Base-by-base conservation (phyloP, 2,797 vertebrate species). In the Lithobates pipiens region DNA sequence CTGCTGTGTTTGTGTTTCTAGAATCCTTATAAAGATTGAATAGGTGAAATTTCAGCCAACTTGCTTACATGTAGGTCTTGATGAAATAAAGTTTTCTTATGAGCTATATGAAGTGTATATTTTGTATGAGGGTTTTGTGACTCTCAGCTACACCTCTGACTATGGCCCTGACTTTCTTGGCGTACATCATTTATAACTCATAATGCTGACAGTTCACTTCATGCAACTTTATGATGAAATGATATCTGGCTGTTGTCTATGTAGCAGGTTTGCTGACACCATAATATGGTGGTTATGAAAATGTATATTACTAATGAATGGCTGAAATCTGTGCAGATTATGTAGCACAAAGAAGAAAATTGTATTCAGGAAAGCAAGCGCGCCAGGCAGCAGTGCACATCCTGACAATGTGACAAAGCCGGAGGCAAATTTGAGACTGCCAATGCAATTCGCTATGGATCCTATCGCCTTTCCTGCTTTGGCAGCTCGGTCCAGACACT, bases 401-500 rank as follows among this genome's bases (percentile, higher is more conserved):
- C 78, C 76, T 87, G 85, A 87, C 80, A 87, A 57, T 78, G 68
- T 87, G 85, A 87, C 85, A 87, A 80, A 87, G 80, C 85, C 85
- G 74, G 75, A 86, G 85, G 85, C 85, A 86, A 86, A 87, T 83
- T 74, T 78, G 73, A 83, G 46, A 73, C 76, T 87, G 86, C 81
- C 81, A 87, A 80, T 75, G 71, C 81, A 87, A 87, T 87, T 87
- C 76, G 86, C 81, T 78, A 87, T 79, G 81, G 86, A 79, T 82
- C 75, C 80, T 86, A 73, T 87, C 70, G 76, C 73, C 18, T 79
- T 86, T 84, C 86, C 70, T 78, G 57, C 76, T 84, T 87, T 87
- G 86, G 81, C 81, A 87, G 76, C 54, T 27, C 8, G 80, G 85
- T 83, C 70, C 80, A 50, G 85, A 68, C 77, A 87, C 70, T 83